A percentile compares a stretch with the other conserved stretches of the same genome.
These are phyloP conservation scores for Adineta ricciae DNA, from an alignment of 2,888 invertebrate genomes.

Conservation along the genomic window DNA sequence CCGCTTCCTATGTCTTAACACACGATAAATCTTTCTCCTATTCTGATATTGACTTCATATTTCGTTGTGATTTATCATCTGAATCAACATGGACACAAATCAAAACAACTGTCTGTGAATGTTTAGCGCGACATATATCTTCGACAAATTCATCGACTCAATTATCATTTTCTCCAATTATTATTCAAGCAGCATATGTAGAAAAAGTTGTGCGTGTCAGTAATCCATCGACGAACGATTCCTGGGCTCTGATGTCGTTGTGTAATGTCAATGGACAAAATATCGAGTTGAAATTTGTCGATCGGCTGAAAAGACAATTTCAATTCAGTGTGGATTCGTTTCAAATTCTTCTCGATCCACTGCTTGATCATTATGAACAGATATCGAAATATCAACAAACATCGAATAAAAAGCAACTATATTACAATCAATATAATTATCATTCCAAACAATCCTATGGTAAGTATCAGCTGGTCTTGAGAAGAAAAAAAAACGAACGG, in stretches of 20 bases:
- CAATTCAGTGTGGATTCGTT: conserved; percentile 99
- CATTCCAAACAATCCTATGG: conserved; percentile 33
- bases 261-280: conserved; percentile 54
- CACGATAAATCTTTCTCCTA: conserved; percentile 56
- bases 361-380: conserved; percentile 79
- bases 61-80: conserved; percentile 27
- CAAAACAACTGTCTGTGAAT: conserved; percentile 29
- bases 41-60: conserved; percentile 31
- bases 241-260: conserved; percentile 30
- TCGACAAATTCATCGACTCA: not conserved
- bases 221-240: not conserved
- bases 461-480: conserved; percentile 62
- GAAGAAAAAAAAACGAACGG: not conserved
- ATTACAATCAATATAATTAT: not conserved
- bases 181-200: conserved; percentile 30
- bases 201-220: conserved; percentile 28
- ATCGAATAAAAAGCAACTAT: not conserved
- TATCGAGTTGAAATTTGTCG: conserved; percentile 96
- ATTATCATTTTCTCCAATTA: conserved; percentile 20
- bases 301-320: conserved; percentile 92
- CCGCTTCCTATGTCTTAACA: conserved; percentile 84
- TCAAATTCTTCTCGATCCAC: conserved; percentile 84
- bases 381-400: not conserved
- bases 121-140: conserved; percentile 22
- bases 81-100: conserved; percentile 22